Base-by-base conservation (phyloP, 2,797 vertebrate genomes). In the Rhadinocentrus ornatus region DNA sequence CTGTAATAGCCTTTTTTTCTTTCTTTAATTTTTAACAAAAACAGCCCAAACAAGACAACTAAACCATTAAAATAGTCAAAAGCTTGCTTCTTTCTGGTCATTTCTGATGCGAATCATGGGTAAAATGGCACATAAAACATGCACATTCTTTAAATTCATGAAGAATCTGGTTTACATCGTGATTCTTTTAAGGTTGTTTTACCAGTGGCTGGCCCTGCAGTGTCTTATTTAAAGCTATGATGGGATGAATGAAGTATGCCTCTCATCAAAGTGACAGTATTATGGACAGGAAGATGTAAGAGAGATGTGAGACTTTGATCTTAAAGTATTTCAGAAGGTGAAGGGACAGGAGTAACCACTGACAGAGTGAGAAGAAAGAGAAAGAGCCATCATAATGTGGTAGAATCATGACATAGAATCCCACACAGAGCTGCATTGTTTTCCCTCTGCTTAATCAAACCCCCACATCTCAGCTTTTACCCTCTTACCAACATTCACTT, bases 251-350 rank as follows among this genome's bases (percentile, higher is more conserved):
- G 22, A 66, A 63, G 68, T 26, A 61, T 29, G 67, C 58, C 34
- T 67, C 58, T 78, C 55, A 24, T 54, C 24, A 58, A 64, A 59
- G 18, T 13, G 62, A 61, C 24, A 52, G 64, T 6, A 60, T 77
- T 58, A 50, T 1, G 64, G 66, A 66, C n/a, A 26, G 44, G 7
- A 27, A 75, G 62, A 81, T 62, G 59, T 15, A 75, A 82, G 34
- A 61, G 62, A 54, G 35, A 72, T 62, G 8, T 3, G 13, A 34
- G 61, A 62, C 83, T 82, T 85, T 83, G 70, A 84, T 82, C 63
- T 71, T 1, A 0, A 54, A 57, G 71, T 78, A 77, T 44, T 59
- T 79, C 80, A 73, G 71, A 35, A 20, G 53, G 7, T 34, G 1
- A 62, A 54, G 57, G 62, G 66, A 74, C 66, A 68, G 20, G 13